Base-by-base conservation (phyloP, 2,888 invertebrate species). In the Drosophila fungiperda region DNA sequence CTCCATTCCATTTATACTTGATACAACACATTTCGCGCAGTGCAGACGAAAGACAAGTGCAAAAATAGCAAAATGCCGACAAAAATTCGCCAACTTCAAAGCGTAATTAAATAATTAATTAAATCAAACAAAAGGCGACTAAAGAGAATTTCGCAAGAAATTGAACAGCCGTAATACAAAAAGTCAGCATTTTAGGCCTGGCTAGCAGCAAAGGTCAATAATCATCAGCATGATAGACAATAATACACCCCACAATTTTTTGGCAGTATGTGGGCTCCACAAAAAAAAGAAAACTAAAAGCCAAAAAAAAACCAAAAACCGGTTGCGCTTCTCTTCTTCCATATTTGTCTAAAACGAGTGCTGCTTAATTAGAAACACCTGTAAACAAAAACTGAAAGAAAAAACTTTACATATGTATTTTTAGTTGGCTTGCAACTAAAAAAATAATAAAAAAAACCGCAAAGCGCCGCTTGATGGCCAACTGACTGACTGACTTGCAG, bases 31-130 rank as follows among this genome's bases (percentile, higher is more conserved):
- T 55, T 55, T 55, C n/a, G 23, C 55, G 38, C 55, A 38, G 55
- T 55, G 55, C 38, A 49, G 5, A 38, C 66, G 68, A 38, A 35
- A 54, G 61, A 38, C 65, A 75, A 67, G 72, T 68, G 76, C 76
- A 49, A 60, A 50, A 74, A 26, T 5, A 38, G 12, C 38, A 38
- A 55, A 55, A 54, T 59, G 48, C 54, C 57, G 53, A 68, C 70
- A 68, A 83, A 23, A 88, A 86, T 87, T 80, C n/a, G 85, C 85
- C 72, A 87, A 81, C 77, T 77, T 85, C 73, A 80, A 45, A 78
- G 87, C 74, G 88, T 86, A 89, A 87, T 87, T 87, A 89, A 87
- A 88, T 87, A 87, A 89, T 87, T 87, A 87, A 87, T 89, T 89
- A 83, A 89, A 89, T 78, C 74, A 88, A 85, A 87, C 80, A 86